Evolutionary conservation across 2,113 vertebrate species (phyloP).

Genomic region (Atrichornis clamosus): DNA sequence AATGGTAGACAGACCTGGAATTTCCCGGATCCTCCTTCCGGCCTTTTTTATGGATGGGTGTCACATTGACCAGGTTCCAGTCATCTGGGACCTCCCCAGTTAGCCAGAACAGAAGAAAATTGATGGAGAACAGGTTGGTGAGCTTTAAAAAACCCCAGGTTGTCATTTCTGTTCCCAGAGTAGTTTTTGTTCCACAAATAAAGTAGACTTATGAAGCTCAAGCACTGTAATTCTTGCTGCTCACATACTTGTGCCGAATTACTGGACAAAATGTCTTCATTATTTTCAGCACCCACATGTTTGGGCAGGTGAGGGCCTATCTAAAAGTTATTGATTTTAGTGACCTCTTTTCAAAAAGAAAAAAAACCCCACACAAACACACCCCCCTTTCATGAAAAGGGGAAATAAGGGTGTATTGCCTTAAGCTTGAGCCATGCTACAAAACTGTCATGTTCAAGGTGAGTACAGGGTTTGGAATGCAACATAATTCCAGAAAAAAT

Average conservation of each 20-base stretch:
- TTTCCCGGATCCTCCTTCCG: background rate
- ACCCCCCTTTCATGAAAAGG: background rate
- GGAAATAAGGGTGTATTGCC: background rate
- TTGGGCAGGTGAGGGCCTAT: background rate
- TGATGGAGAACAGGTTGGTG: background rate
- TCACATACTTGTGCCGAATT: background rate
- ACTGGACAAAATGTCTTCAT: background rate
- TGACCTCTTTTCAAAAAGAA: background rate
- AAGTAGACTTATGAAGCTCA: background rate
- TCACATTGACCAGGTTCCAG: background rate
- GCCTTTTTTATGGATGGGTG: accelerated
- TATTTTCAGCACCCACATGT: background rate
- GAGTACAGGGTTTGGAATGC: background rate
- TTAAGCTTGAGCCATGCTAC: background rate
- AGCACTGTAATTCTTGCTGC: background rate
- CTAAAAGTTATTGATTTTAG: background rate
- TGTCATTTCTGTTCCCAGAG: background rate
- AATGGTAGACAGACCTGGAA: background rate
- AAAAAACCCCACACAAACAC: accelerated
- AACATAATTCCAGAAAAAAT: background rate
- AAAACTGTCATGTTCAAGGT: background rate
- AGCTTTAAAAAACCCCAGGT: background rate
- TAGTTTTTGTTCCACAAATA: background rate
- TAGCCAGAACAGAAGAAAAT: background rate
- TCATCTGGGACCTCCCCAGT: background rate